phyloP scores from a whole-genome alignment of 1,140 invertebrate genomes.

The Helicorthomorpha holstii region DNA sequence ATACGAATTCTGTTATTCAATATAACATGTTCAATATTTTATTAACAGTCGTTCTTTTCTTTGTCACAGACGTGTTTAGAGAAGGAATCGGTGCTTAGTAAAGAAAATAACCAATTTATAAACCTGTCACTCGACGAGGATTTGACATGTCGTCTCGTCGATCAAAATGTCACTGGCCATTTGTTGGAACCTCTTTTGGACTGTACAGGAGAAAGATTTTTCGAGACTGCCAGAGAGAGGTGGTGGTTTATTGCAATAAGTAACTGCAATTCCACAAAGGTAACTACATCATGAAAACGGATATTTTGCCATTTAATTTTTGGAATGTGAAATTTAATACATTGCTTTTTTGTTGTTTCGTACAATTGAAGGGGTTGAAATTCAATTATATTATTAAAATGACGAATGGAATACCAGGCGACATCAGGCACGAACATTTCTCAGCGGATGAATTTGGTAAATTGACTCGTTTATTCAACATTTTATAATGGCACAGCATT shows the following conservation, averaged over 20 bases:
- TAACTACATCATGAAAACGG: not conserved
- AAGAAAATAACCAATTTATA: slow-evolving; percentile 54
- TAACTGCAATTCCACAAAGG: slow-evolving; percentile 45
- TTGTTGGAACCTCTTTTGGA: slow-evolving; percentile 18
- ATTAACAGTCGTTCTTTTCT: slow-evolving; percentile 2
- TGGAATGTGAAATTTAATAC: not conserved
- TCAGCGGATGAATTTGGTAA: slow-evolving; percentile 86
- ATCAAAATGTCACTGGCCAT: slow-evolving; percentile 8
- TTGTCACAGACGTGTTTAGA: slow-evolving; percentile 44
- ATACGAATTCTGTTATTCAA: not conserved
- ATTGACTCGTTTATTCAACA: slow-evolving; percentile 23
- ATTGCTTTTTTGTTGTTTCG: not conserved
- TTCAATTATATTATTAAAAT: slow-evolving; percentile 49
- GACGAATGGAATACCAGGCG: slow-evolving; percentile 58
- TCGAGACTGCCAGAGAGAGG: slow-evolving; percentile 44
- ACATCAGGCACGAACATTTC: slow-evolving; percentile 69
- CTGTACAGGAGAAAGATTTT: slow-evolving; percentile 40
- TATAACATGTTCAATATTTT: not conserved
- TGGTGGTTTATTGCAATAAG: slow-evolving; percentile 64
- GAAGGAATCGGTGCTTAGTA: slow-evolving; percentile 43
- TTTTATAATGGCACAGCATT: too few species aligned
- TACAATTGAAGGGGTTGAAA: slow-evolving; percentile 39
- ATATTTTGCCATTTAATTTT: not conserved
- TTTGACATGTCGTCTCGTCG: slow-evolving; percentile 13
- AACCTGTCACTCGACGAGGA: slow-evolving; percentile 26